Evolutionary conservation across 2,797 vertebrate species (phyloP), one percentile per base, ranked within the genome.

Genomic region (Amphiprion clarkii): DNA sequence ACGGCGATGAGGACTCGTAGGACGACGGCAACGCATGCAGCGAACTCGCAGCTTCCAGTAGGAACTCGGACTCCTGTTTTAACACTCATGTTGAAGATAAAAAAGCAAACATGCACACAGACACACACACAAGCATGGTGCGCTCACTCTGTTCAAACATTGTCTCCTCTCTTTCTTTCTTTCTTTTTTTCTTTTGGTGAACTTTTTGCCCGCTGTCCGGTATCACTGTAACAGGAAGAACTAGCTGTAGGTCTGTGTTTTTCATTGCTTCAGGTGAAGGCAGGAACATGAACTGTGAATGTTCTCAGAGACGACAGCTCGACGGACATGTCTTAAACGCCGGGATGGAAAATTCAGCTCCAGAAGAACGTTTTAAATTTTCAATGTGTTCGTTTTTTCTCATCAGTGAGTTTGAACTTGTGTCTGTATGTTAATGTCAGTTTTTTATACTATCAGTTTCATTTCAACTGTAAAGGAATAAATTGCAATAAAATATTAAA

Each of bases 1-100:
- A 97, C 78, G 96, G 96, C 3, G 96, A 98, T 52, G 96, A 96
- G 0, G 93, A 95, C 90, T 96, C 95, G 70, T 97, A 96, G 93
- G 74, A 44, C 53, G 23, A 4, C 61, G 12, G 14, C 16, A 58
- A 62, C 77, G 40, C 75, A 57, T 48, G 83, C 72, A 55, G 76
- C 66, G 68, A 51, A 42, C 76, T 87, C 75, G 51, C 79, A 29
- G 67, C 82, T 81, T 80, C 80, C 84, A 63, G 46, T 74, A 70
- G 81, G 87, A 92, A 83, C 74, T 65, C 48, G 63, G 88, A 90
- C 89, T 89, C 87, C 57, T 69, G 64, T 89, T 91, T 91, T 89
- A 90, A 92, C 88, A 80, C 81, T 84, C 79, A 82, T 60, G 71
- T 74, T 88, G 87, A 88, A 88, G 87, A 90, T 87, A 88, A 61